Evolutionary conservation across 2,888 invertebrate species (phyloP).

Genomic region (Galerucella nymphaeae): DNA sequence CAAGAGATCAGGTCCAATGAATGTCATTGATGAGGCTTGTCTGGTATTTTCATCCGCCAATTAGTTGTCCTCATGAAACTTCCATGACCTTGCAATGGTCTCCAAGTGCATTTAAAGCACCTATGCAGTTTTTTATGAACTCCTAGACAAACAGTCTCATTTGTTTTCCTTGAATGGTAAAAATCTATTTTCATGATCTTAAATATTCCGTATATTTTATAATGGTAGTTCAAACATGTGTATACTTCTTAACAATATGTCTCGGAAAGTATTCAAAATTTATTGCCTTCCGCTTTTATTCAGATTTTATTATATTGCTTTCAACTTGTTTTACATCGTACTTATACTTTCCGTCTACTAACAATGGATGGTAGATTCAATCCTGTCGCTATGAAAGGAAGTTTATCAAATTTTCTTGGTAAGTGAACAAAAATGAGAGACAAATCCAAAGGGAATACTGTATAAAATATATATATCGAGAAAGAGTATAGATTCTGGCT

Average conservation of each 20-base stretch:
- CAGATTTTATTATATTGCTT: neutral
- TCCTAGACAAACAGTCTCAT: no score
- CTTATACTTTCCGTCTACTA: neutral
- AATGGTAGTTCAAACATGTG: neutral
- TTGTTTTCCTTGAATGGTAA: neutral
- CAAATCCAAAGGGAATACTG: neutral
- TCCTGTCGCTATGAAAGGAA: slow-evolving; percentile 4
- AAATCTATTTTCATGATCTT: neutral
- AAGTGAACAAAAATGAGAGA: neutral
- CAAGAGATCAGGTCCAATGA: no score
- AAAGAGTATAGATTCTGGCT: neutral
- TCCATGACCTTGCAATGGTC: no score
- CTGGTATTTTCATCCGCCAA: no score
- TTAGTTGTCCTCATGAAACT: no score
- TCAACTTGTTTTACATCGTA: neutral
- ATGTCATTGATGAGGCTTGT: no score
- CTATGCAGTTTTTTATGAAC: no score
- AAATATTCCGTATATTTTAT: neutral
- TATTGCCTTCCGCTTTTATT: neutral
- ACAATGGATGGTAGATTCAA: slow-evolving; percentile 3
- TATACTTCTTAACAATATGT: neutral
- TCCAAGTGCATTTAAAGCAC: no score
- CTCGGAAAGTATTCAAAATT: neutral
- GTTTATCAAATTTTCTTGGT: slow-evolving; percentile 8
- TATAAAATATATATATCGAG: neutral